phyloP scores from a whole-genome alignment of 2,888 invertebrate genomes.

The Clunio marinus region DNA sequence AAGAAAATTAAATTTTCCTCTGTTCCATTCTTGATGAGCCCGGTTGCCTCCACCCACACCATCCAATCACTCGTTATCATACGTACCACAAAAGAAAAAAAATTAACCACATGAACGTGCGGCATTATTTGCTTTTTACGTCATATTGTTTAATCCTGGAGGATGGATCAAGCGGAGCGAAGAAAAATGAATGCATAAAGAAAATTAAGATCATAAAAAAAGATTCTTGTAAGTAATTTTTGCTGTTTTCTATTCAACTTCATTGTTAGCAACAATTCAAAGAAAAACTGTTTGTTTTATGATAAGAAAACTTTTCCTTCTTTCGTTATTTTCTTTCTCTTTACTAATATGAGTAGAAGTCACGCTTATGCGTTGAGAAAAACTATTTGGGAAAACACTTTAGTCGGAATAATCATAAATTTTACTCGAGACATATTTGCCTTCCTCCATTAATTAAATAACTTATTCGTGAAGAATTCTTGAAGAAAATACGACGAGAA shows the following conservation, averaged over 20 bases:
- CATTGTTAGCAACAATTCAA: no score
- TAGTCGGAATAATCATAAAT: no score
- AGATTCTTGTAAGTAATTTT: conserved; percentile 33
- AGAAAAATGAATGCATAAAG: conserved; percentile 32
- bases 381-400: conserved; percentile 1
- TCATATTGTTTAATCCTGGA: conserved; percentile 30
- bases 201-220: conserved; percentile 35
- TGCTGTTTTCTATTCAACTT: conserved; percentile 20
- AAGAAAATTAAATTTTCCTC: conserved; percentile 27
- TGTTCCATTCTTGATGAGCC: neutral
- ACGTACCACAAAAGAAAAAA: conserved; percentile 12
- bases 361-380: conserved; percentile 24
- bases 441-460: no score
- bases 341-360: conserved; percentile 1
- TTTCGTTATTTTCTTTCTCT: neutral
- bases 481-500: no score
- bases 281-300: conserved; percentile 12
- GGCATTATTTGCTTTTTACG: conserved; percentile 17
- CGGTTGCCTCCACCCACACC: neutral
- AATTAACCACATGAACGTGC: conserved; percentile 37
- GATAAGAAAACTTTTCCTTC: neutral
- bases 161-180: neutral
- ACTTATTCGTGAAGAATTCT: no score
- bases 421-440: no score
- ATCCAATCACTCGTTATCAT: neutral